These are phyloP conservation scores for Arvicanthis niloticus DNA, from an alignment of 2,113 vertebrate species.

Conservation along the genomic window DNA sequence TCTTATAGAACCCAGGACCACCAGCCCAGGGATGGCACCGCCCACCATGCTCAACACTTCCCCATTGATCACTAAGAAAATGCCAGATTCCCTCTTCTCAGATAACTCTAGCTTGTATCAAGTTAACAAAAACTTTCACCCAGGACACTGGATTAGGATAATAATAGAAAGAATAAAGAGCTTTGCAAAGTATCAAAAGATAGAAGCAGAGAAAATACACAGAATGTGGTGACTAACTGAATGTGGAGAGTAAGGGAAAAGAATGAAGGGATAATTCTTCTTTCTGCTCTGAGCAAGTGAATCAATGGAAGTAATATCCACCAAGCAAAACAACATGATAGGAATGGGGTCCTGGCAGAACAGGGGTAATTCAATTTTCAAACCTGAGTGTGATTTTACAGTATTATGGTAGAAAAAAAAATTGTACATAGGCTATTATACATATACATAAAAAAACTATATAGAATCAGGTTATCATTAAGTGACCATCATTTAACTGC, in stretches of 20 bases:
- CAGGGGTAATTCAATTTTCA: neutral
- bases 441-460: neutral
- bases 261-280: neutral
- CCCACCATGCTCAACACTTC: neutral
- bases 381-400: neutral
- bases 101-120: neutral
- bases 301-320: neutral
- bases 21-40: neutral
- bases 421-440: neutral
- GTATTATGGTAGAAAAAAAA: neutral
- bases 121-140: neutral
- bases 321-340: neutral
- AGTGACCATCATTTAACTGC: neutral
- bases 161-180: neutral
- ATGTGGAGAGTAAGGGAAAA: neutral
- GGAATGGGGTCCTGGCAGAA: neutral
- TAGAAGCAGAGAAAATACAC: neutral
- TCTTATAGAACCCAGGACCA: neutral
- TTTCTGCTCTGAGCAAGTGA: neutral
- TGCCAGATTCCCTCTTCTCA: neutral
- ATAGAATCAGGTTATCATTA: neutral
- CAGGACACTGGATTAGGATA: neutral
- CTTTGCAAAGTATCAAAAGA: neutral
- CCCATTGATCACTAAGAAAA: neutral
- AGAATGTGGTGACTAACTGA: neutral